Evolutionary conservation across 2,797 vertebrate species (phyloP).

Genomic region (Lagocephalus sceleratus): DNA sequence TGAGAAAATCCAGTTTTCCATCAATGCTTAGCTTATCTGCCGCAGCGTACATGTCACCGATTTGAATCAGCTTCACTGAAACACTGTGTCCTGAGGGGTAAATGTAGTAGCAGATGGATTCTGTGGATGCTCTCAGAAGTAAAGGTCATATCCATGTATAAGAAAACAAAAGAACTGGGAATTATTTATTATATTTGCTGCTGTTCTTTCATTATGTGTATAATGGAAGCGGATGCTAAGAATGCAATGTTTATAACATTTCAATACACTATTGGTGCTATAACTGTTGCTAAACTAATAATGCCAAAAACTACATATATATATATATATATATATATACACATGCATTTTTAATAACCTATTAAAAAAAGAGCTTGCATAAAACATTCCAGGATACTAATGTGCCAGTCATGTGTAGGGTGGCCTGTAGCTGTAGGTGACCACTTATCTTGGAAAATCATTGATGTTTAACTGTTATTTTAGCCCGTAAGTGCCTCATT

Average conservation of each 20-base stretch:
- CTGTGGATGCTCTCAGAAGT: background rate
- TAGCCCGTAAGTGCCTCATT: slow-evolving; percentile 10
- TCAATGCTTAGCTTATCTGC: slow-evolving; percentile 23
- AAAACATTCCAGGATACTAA: background rate
- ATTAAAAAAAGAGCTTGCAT: too few species aligned
- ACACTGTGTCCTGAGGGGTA: slow-evolving; percentile 5
- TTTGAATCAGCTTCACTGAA: slow-evolving; percentile 25
- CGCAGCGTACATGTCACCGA: background rate
- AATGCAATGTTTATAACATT: too few species aligned
- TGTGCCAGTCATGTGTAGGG: slow-evolving; percentile 8
- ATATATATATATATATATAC: too few species aligned
- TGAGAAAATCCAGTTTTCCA: slow-evolving; percentile 32
- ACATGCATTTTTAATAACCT: too few species aligned
- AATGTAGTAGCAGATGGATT: slow-evolving; percentile 1
- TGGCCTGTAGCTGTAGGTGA: slow-evolving; percentile 6
- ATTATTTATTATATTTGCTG: slow-evolving; percentile 8
- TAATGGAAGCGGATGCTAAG: too few species aligned
- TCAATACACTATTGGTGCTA: too few species aligned
- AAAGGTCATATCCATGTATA: too few species aligned
- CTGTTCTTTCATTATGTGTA: too few species aligned
- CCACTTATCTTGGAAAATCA: slow-evolving; percentile 17
- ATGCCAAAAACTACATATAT: too few species aligned
- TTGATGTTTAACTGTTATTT: slow-evolving; percentile 5
- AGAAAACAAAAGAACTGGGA: too few species aligned
- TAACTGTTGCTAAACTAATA: too few species aligned